Evolutionary conservation across 2,888 invertebrate species (phyloP), one percentile per base, ranked within the genome.

Genomic region (Tribolium freemani): DNA sequence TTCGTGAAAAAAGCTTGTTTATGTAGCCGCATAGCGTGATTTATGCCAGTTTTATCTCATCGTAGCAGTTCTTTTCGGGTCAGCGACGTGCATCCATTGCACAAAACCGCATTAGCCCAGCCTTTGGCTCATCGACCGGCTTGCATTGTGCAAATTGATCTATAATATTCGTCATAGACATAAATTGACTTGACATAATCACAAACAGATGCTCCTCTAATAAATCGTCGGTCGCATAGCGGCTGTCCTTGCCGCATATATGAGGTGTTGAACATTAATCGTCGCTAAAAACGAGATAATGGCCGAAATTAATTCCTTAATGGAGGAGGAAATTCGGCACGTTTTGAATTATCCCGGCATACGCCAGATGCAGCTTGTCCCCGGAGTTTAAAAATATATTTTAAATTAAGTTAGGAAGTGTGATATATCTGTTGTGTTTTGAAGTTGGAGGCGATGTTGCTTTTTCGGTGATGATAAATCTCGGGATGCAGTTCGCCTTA

Each of bases 171-270:
- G 58, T 21, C 67, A 53, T 53, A 68, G 60, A 72, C 71, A 72
- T 72, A 72, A 72, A 72, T 72, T 72, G 71, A 67, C 67, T 72
- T 72, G 71, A 72, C 67, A 58, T 72, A 67, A 72, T 72, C 71
- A 72, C 71, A 72, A 72, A 72, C 71, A 72, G 71, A 67, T 72
- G 71, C 60, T 53, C 20, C 48, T 45, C 71, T 60, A 60, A 72
- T 72, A 68, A 72, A 72, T 72, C 67, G 67, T 58, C 21, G 69
- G 44, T 16, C 38, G 57, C 66, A 68, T 30, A 57, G 31, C 46
- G 57, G 63, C 50, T 45, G 64, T 64, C 64, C 64, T 51, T 54
- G 64, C 64, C 44, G 45, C 64, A 54, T 21, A 31, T 54, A 64
- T 63, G 20, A 8, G 45, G 31, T 63, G 51, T 63, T 50, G 63